These are phyloP conservation scores for Venturia canescens DNA, from an alignment of 1,140 invertebrate species.

Conservation along the genomic window DNA sequence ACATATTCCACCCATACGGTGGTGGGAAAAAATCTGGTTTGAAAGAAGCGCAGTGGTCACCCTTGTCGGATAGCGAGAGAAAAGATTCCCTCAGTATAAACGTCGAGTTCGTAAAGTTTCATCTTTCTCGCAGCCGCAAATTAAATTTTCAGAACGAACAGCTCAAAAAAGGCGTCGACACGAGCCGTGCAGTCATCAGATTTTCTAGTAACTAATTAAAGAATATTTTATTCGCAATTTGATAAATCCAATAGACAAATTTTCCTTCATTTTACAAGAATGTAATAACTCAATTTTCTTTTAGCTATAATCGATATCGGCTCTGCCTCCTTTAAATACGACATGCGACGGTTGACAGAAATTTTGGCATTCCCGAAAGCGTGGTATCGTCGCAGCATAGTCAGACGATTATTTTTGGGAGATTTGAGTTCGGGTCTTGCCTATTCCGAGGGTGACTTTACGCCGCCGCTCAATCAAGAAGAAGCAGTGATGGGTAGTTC, in stretches of 20 bases:
- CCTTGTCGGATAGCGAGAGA: slow-evolving; percentile 90
- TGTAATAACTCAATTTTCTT: slow-evolving; percentile 35
- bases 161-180: slow-evolving; percentile 68
- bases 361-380: slow-evolving; percentile 98
- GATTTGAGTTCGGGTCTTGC: slow-evolving; percentile 83
- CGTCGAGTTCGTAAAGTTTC: slow-evolving; percentile 98
- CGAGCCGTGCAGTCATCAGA: slow-evolving; percentile 85
- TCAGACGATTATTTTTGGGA: slow-evolving; percentile 94
- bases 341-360: slow-evolving; percentile 98
- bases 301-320: slow-evolving; percentile 96
- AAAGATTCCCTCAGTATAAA: slow-evolving; percentile 97
- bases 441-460: slow-evolving; percentile 76
- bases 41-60: slow-evolving; percentile 91
- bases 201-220: slow-evolving; percentile 88
- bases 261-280: background rate
- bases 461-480: slow-evolving; percentile 67
- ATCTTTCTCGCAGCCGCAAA: slow-evolving; percentile 92
- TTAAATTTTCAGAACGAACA: slow-evolving; percentile 84
- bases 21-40: slow-evolving; percentile 89
- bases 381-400: slow-evolving; percentile 96
- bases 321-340: slow-evolving; percentile 98
- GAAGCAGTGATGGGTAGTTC: slow-evolving; percentile 73
- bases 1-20: slow-evolving; percentile 98
- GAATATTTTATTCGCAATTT: background rate
- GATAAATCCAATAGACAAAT: background rate